phyloP scores from a whole-genome alignment of 1,140 invertebrate species.

The Platyscapa corneri region DNA sequence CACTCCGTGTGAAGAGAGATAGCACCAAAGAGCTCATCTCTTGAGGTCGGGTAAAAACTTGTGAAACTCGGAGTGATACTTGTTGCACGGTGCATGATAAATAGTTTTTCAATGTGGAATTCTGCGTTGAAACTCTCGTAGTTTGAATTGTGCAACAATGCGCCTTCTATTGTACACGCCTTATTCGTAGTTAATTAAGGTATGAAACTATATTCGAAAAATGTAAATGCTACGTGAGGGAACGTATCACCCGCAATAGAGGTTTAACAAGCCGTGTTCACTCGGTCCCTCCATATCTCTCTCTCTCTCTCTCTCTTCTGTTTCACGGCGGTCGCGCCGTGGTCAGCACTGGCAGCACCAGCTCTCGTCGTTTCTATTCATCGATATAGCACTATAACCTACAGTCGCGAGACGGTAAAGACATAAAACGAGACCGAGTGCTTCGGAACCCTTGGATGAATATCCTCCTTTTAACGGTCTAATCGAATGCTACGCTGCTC shows the following conservation, averaged over 20 bases:
- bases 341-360: conserved; percentile 48
- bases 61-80: background rate
- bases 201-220: background rate
- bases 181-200: background rate
- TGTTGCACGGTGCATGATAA: background rate
- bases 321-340: conserved; percentile 22
- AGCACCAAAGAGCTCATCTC: background rate
- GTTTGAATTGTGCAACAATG: background rate
- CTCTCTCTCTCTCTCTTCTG: conserved; percentile 8
- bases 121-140: background rate
- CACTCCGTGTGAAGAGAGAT: background rate
- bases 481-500: conserved; percentile 53
- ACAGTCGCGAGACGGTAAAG: conserved; percentile 50
- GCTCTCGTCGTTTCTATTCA: conserved; percentile 54
- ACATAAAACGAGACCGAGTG: conserved; percentile 27
- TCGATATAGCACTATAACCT: conserved; percentile 63
- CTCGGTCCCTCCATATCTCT: background rate
- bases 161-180: background rate
- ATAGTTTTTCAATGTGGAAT: background rate
- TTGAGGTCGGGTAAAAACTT: background rate
- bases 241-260: conserved; percentile 11
- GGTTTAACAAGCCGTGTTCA: conserved; percentile 13
- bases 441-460: conserved; percentile 32
- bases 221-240: background rate
- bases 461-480: conserved; percentile 58